Evolutionary conservation across 2,888 invertebrate genomes (phyloP).

Genomic region (Agonopterix subpropinquella): DNA sequence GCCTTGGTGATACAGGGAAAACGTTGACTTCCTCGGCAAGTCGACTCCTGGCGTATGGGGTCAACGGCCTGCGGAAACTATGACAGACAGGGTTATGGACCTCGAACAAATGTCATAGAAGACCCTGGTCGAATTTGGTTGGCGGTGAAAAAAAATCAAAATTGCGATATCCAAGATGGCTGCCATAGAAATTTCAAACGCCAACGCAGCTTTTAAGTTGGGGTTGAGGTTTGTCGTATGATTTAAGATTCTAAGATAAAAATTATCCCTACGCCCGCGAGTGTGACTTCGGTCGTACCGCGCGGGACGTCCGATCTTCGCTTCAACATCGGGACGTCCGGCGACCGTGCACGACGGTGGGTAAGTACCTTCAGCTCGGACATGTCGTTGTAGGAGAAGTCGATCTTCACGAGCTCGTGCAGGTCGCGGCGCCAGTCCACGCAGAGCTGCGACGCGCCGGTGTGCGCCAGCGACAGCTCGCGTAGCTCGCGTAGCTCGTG

Average conservation of each 20-base stretch:
- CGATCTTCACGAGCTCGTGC: constrained; percentile 13
- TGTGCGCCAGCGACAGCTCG: constrained; percentile 8
- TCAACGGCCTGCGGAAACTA: too few species aligned
- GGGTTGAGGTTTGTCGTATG: background rate
- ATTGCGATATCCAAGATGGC: too few species aligned
- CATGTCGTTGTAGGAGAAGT: constrained; percentile 20
- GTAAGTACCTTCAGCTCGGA: constrained; percentile 12
- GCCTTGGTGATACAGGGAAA: too few species aligned
- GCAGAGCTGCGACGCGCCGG: constrained; percentile 15
- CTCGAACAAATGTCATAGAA: too few species aligned
- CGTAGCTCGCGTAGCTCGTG: constrained; percentile 9
- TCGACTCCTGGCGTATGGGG: too few species aligned
- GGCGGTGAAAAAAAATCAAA: too few species aligned
- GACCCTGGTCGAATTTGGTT: too few species aligned
- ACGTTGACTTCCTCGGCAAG: too few species aligned
- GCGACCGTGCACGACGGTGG: background rate
- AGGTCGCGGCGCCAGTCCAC: constrained; percentile 17
- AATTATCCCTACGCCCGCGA: too few species aligned
- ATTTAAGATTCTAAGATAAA: background rate
- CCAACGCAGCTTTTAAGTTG: too few species aligned
- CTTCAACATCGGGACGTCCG: background rate
- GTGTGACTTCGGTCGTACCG: background rate
- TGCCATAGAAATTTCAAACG: too few species aligned
- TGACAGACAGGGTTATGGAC: too few species aligned
- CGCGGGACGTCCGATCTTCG: background rate